Evolutionary conservation across 2,888 invertebrate genomes (phyloP).

Genomic region (Lasioglossum malachurum): DNA sequence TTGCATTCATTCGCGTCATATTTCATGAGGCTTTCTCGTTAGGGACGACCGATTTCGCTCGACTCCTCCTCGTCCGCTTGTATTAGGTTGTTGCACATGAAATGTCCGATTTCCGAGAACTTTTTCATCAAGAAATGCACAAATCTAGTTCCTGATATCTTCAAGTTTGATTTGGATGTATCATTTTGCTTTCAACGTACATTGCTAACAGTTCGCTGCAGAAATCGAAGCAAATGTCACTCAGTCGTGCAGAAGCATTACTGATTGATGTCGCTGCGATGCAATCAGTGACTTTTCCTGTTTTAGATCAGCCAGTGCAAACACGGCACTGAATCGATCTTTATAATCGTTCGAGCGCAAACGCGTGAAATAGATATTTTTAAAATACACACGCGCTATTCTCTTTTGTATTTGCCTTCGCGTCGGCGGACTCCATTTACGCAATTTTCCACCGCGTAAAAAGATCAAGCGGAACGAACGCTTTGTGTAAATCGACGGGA

Average conservation of each 20-base stretch:
- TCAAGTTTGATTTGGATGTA: too few relatives aligned
- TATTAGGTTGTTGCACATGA: not conserved
- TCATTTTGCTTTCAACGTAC: too few relatives aligned
- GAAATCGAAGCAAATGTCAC: not conserved
- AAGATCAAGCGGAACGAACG: not conserved
- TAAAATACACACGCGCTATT: not conserved
- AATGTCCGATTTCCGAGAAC: not conserved
- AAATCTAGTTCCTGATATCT: not conserved
- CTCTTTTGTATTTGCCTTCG: not conserved
- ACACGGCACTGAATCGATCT: not conserved
- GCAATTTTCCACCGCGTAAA: not conserved
- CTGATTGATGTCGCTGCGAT: not conserved
- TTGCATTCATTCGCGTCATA: slow-evolving; percentile 15
- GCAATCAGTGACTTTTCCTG: not conserved
- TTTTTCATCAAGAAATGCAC: not conserved
- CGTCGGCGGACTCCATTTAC: not conserved
- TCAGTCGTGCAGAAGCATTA: not conserved
- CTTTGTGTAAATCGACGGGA: not conserved
- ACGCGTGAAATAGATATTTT: slow-evolving; percentile 6
- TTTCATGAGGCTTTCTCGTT: not conserved
- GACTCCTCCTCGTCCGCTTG: not conserved
- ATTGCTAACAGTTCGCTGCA: not conserved
- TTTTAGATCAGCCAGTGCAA: not conserved
- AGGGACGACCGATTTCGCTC: slow-evolving; percentile 16
- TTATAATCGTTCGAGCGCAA: not conserved